Evolutionary conservation across 2,888 invertebrate genomes (phyloP).

Genomic region (Leptopilina myrica): DNA sequence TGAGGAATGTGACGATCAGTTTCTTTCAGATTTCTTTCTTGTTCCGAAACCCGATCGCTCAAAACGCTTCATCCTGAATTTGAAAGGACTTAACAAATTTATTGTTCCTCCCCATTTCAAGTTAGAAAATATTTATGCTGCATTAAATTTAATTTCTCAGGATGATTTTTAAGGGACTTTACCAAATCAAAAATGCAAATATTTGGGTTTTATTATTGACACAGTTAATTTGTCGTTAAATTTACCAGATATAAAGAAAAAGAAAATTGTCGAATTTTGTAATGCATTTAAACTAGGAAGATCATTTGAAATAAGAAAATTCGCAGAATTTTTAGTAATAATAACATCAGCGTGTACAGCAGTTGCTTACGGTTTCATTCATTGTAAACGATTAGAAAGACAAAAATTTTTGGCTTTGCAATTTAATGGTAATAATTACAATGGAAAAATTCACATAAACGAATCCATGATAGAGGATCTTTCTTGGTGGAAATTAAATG

Average conservation of each 20-base stretch:
- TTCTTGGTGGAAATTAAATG: conserved; percentile 41
- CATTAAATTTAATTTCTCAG: no score
- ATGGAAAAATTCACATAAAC: conserved; percentile 24
- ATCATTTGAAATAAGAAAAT: background rate
- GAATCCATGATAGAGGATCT: conserved; percentile 35
- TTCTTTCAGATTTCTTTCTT: no score
- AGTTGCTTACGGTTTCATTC: background rate
- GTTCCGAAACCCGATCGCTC: no score
- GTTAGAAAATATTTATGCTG: no score
- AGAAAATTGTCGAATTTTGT: conserved; percentile 18
- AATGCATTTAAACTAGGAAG: conserved; percentile 7
- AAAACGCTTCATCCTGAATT: no score
- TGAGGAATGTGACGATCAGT: no score
- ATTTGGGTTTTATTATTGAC: conserved; percentile 24
- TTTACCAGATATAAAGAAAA: conserved; percentile 20
- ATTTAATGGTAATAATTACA: conserved; percentile 36
- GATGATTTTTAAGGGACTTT: no score
- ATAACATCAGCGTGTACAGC: background rate
- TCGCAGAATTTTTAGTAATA: background rate
- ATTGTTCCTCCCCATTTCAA: no score
- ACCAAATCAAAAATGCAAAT: conserved; percentile 1
- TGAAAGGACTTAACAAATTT: no score
- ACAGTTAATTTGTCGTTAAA: background rate
- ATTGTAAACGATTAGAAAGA: background rate
- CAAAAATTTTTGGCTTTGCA: conserved; percentile 12